Evolutionary conservation across 2,797 vertebrate genomes (phyloP).

Genomic region (Manis javanica): DNA sequence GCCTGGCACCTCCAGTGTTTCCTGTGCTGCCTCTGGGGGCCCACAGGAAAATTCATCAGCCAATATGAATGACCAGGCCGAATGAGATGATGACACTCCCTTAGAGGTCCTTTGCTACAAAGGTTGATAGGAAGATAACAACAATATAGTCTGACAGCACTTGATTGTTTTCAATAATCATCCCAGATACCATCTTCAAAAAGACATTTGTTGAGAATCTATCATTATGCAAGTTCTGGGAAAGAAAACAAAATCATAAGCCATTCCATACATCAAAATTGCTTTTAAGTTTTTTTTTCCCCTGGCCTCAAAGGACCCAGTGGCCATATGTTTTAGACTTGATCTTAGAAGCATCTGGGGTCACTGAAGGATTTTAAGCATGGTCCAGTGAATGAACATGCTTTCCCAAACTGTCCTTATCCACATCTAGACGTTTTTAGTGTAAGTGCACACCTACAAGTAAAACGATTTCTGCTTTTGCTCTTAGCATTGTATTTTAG

Average conservation of each 20-base stretch:
- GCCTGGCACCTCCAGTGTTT: neutral
- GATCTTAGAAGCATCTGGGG: neutral
- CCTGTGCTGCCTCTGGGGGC: neutral
- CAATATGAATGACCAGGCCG: accelerated
- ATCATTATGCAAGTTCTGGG: neutral
- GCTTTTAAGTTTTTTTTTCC: neutral
- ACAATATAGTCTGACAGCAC: neutral
- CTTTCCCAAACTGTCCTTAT: neutral
- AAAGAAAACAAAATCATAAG: neutral
- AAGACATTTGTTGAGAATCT: neutral
- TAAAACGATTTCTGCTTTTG: neutral
- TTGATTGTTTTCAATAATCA: accelerated
- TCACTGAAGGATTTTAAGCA: neutral
- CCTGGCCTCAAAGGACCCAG: neutral
- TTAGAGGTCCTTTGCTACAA: accelerated
- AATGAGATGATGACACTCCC: accelerated
- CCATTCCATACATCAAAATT: neutral
- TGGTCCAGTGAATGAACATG: neutral
- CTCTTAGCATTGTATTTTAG: neutral
- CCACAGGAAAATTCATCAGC: accelerated
- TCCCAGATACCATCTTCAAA: neutral
- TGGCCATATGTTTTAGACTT: neutral
- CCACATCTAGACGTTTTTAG: neutral
- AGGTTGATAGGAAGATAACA: accelerated
- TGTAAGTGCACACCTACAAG: too few relatives aligned